Percentiles rank a stretch among this genome's conserved stretches.
Conservation (phyloP, 2,797 vertebrate genomes). For the Sebastes nivosus region DNA sequence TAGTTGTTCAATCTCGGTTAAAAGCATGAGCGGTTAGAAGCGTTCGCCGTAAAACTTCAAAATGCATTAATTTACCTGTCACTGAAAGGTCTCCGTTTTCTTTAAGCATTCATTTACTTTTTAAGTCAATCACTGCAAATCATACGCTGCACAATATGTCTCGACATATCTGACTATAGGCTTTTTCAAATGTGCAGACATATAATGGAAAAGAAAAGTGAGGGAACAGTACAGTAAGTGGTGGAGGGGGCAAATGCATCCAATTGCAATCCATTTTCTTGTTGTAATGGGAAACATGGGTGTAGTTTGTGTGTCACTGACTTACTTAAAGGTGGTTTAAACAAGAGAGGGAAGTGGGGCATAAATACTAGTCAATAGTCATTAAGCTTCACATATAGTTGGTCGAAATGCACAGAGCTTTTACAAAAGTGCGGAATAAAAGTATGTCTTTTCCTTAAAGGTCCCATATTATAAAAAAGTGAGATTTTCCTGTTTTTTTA, state of each 20-base stretch:
- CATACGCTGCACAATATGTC: slow-evolving; percentile 8
- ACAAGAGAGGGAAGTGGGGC: slow-evolving; percentile 21
- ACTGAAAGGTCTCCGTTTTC: not conserved
- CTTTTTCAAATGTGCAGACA: slow-evolving; percentile 17
- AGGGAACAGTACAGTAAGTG: not conserved
- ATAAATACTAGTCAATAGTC: slow-evolving; percentile 25
- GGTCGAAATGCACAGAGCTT: not conserved
- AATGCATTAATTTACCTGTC: slow-evolving; percentile 18
- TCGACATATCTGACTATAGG: slow-evolving; percentile 11
- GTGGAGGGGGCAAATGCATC: slow-evolving; percentile 1
- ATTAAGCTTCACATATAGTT: slow-evolving; percentile 11
- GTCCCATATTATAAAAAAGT: too few species aligned
- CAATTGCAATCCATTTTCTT: not conserved
- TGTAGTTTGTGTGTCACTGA: not conserved
- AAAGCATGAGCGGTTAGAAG: slow-evolving; percentile 1
- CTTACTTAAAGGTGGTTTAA: slow-evolving; percentile 17
- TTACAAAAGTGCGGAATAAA: too few species aligned
- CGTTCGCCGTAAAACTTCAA: not conserved
- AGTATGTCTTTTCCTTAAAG: too few species aligned
- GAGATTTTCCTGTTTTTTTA: too few species aligned
- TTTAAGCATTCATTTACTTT: slow-evolving; percentile 13
- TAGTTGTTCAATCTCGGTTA: not conserved
- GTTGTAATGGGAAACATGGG: not conserved
- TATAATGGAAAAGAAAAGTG: not conserved
- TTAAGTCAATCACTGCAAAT: slow-evolving; percentile 26